Evolutionary conservation across 2,888 invertebrate genomes (phyloP).

Genomic region (Belgica antarctica): DNA sequence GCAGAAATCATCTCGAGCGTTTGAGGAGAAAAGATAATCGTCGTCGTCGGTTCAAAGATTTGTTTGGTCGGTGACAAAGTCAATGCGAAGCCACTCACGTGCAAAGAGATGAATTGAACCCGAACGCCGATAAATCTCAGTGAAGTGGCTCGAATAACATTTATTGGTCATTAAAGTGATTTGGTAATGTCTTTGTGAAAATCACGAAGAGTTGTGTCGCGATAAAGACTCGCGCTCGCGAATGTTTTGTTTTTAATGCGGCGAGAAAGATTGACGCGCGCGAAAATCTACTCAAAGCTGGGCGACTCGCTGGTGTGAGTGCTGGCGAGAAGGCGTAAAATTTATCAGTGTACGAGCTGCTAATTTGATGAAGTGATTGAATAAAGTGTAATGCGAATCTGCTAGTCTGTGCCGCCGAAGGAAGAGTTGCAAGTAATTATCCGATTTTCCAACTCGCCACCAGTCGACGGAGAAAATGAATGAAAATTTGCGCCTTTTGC

Average conservation of each 20-base stretch:
- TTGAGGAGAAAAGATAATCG: constrained; percentile 5
- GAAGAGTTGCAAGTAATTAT: background rate
- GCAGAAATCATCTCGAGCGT: background rate
- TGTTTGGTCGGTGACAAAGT: background rate
- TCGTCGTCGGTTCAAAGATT: constrained; percentile 9
- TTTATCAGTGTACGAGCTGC: constrained; percentile 17
- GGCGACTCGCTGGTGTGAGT: background rate
- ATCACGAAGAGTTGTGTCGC: background rate
- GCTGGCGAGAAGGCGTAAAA: background rate
- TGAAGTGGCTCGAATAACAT: background rate
- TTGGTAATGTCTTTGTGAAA: background rate
- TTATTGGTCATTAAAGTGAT: background rate
- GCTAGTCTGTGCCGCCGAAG: background rate
- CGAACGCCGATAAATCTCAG: background rate
- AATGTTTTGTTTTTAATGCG: too few species aligned
- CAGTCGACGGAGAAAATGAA: background rate
- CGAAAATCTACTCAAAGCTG: background rate
- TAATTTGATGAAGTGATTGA: constrained; percentile 18
- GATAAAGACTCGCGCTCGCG: too few species aligned
- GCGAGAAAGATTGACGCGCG: background rate
- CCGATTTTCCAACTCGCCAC: background rate
- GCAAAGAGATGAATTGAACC: background rate
- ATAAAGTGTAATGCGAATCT: constrained; percentile 4
- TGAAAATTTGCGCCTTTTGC: background rate
- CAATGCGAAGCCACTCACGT: constrained; percentile 3